Conservation (phyloP, 2,113 vertebrate species). For the Nerophis ophidion region DNA sequence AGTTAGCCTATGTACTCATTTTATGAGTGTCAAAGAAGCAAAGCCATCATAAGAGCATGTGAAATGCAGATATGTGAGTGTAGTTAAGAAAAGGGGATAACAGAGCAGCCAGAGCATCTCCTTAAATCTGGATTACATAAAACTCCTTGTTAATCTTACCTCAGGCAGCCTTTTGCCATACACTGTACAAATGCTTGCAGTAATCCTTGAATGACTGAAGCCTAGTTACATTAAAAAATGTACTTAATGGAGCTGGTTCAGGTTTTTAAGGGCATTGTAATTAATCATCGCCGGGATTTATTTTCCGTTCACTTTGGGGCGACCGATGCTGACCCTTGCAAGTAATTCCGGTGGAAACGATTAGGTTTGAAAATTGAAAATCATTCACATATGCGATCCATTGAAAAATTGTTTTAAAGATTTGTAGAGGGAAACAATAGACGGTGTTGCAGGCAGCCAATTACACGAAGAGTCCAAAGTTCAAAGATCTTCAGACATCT, state of each 20-base stretch:
- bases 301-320: constrained; percentile 2
- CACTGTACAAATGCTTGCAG: constrained; percentile 38
- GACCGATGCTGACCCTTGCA: background rate
- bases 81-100: constrained; percentile 29
- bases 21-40: constrained; percentile 2
- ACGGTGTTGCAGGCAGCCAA: background rate
- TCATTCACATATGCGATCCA: background rate
- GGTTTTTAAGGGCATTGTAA: constrained; percentile 23
- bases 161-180: constrained; percentile 41
- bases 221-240: constrained; percentile 28
- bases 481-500: constrained; percentile 6
- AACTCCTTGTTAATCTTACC: constrained; percentile 44
- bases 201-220: constrained; percentile 44
- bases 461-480: background rate
- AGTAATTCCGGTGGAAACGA: background rate
- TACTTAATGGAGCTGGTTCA: constrained; percentile 15
- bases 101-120: constrained; percentile 33
- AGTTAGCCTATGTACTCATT: constrained; percentile 1
- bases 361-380: background rate
- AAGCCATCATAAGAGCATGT: background rate
- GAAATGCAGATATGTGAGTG: constrained; percentile 6
- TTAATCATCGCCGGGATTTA: constrained; percentile 35
- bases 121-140: constrained; percentile 51
- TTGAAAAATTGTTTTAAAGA: background rate
- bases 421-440: background rate